phyloP scores from a whole-genome alignment of 2,113 vertebrate genomes.

The Nesogale talazaci region DNA sequence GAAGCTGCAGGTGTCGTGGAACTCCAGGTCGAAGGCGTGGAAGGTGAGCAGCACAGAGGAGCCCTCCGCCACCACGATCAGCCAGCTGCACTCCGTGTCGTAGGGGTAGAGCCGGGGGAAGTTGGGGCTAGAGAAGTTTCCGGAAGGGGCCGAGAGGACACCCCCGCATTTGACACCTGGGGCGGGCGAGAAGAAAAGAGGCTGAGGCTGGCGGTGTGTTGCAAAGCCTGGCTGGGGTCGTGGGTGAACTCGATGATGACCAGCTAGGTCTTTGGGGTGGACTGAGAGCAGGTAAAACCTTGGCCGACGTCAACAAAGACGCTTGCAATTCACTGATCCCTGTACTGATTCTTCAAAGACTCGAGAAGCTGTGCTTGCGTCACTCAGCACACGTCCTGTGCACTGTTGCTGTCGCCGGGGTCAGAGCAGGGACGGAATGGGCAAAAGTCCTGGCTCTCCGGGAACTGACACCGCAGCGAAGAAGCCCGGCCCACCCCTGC shows the following conservation, averaged over 20 bases:
- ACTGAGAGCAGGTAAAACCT: not conserved
- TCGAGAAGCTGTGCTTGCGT: not conserved
- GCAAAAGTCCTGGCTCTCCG: not conserved
- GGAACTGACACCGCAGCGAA: not conserved
- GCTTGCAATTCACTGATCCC: not conserved
- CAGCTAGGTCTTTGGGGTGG: too few relatives aligned
- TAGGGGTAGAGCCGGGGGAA: slow-evolving; percentile 95
- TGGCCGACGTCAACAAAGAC: not conserved
- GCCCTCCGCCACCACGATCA: slow-evolving; percentile 96
- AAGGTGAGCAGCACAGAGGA: slow-evolving; percentile 95
- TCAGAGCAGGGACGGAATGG: not conserved
- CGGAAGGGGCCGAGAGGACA: slow-evolving; percentile 92
- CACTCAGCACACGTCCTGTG: not conserved
- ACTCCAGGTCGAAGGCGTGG: slow-evolving; percentile 94
- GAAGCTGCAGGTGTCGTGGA: slow-evolving; percentile 91
- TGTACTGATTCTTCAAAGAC: not conserved
- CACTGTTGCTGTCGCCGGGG: not conserved
- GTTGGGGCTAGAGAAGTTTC: slow-evolving; percentile 97
- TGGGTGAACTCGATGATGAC: too few relatives aligned
- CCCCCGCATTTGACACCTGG: slow-evolving; percentile 98
- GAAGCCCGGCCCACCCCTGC: not conserved
- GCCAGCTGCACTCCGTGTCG: slow-evolving; percentile 93
- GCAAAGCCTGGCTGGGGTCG: not conserved
- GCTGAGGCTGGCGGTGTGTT: not conserved
- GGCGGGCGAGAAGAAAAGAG: not conserved